Percentiles rank a stretch among this genome's conserved stretches.
Conservation (phyloP, 2,888 invertebrate genomes). For the Campoletis raptor region DNA sequence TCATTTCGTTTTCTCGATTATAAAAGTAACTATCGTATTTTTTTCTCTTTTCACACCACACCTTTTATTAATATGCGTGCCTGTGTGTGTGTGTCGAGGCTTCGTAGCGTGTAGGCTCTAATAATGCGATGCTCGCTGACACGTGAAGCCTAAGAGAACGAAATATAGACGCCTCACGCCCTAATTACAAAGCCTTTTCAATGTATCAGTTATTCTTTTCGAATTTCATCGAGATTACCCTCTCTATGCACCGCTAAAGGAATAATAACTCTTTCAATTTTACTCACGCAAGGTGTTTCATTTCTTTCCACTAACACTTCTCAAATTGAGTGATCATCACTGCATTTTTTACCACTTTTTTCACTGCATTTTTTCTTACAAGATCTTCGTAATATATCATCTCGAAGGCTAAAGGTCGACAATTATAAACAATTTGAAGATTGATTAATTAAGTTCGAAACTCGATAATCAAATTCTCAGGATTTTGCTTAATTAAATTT, state of each 20-base stretch:
- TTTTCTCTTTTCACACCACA: conserved; percentile 29
- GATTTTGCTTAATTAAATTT: background rate
- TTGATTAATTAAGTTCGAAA: background rate
- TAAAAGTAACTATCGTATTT: conserved; percentile 29
- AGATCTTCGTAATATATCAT: background rate
- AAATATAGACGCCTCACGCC: conserved; percentile 70
- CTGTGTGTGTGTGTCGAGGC: background rate
- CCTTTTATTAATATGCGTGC: conserved; percentile 48
- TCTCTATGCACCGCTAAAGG: background rate
- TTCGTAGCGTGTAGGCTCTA: conserved; percentile 32
- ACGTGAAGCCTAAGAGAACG: conserved; percentile 65
- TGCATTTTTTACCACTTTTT: background rate
- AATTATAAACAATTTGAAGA: background rate
- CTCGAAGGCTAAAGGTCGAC: background rate
- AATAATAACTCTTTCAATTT: conserved; percentile 8
- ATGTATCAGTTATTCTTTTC: conserved; percentile 43
- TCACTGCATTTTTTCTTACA: background rate
- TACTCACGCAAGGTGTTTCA: conserved; percentile 3
- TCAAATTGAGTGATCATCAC: conserved; percentile 2
- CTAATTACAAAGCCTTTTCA: conserved; percentile 69
- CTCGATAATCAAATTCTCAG: background rate
- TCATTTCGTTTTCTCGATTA: conserved; percentile 67
- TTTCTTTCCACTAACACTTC: background rate
- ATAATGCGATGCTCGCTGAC: conserved; percentile 65
- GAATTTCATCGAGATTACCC: conserved; percentile 36